Percentiles rank a stretch among this genome's conserved stretches.
Conservation (phyloP, 2,888 invertebrate species). For the Nysson spinosus region DNA sequence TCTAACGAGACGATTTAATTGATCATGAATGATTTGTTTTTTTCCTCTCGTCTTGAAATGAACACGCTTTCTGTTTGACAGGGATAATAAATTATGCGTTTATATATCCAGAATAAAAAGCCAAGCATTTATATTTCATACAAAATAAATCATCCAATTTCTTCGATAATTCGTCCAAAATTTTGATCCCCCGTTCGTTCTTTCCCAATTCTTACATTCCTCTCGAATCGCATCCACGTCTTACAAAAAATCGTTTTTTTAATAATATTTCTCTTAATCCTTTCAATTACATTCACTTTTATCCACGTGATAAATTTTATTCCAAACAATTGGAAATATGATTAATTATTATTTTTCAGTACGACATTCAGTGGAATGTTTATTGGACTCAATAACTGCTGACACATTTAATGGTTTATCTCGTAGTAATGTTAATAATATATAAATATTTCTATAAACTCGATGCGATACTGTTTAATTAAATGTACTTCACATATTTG, state of each 20-base stretch:
- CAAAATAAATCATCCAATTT: constrained; percentile 8
- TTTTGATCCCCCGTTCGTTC: background rate
- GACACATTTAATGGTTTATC: too few relatives aligned
- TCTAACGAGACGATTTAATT: background rate
- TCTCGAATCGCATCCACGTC: constrained; percentile 1
- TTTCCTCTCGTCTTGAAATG: background rate
- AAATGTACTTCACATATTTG: too few relatives aligned
- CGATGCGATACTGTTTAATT: too few relatives aligned
- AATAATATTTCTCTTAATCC: background rate
- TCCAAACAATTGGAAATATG: too few relatives aligned
- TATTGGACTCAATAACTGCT: too few relatives aligned
- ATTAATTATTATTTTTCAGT: too few relatives aligned
- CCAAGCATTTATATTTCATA: constrained; percentile 26
- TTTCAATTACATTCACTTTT: too few relatives aligned
- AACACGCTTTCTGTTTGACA: background rate
- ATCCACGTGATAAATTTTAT: too few relatives aligned
- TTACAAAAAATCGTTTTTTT: background rate
- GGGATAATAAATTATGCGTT: constrained; percentile 17
- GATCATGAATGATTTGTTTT: background rate
- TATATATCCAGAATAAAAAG: constrained; percentile 18
- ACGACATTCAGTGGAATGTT: too few relatives aligned
- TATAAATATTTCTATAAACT: background rate
- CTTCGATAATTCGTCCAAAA: background rate
- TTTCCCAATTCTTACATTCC: background rate
- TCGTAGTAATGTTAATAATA: too few relatives aligned